Conservation (phyloP, 2,797 vertebrate genomes). For the Macroramphosus scolopax region DNA sequence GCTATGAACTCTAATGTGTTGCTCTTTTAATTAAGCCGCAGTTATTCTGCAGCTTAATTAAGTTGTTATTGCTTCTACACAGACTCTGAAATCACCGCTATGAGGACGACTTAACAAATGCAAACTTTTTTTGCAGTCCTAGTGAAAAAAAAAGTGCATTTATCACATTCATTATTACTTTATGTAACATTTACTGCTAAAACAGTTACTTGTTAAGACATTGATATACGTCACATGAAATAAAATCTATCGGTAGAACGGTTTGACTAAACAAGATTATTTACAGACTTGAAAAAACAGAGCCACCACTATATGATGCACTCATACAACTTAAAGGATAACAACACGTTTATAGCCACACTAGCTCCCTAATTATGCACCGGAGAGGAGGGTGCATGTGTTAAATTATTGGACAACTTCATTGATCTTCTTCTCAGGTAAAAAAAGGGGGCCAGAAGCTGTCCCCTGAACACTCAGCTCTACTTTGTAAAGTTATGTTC, state of each 20-base stretch:
- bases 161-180: conserved; percentile 63
- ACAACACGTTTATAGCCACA: conserved; percentile 35
- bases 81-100: conserved; percentile 38
- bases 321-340: conserved; percentile 26
- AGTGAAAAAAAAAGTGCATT: conserved; percentile 60
- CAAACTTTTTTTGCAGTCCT: conserved; percentile 34
- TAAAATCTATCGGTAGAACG: conserved; percentile 37
- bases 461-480: too few relatives aligned
- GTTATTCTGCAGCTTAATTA: conserved; percentile 20
- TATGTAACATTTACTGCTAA: conserved; percentile 49
- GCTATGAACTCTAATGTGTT: conserved; percentile 12
- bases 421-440: too few relatives aligned
- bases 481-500: too few relatives aligned
- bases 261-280: conserved; percentile 50
- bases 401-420: too few relatives aligned
- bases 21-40: conserved; percentile 25
- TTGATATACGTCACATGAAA: conserved; percentile 46
- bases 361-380: too few relatives aligned
- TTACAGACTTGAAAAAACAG: conserved; percentile 50
- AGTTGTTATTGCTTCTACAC: too few relatives aligned
- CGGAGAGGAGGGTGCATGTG: too few relatives aligned
- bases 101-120: conserved; percentile 33
- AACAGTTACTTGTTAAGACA: conserved; percentile 53
- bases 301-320: conserved; percentile 15
- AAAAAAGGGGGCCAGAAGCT: too few relatives aligned